Evolutionary conservation across 2,888 invertebrate genomes (phyloP).

Genomic region (Aspidiotus rigidus): DNA sequence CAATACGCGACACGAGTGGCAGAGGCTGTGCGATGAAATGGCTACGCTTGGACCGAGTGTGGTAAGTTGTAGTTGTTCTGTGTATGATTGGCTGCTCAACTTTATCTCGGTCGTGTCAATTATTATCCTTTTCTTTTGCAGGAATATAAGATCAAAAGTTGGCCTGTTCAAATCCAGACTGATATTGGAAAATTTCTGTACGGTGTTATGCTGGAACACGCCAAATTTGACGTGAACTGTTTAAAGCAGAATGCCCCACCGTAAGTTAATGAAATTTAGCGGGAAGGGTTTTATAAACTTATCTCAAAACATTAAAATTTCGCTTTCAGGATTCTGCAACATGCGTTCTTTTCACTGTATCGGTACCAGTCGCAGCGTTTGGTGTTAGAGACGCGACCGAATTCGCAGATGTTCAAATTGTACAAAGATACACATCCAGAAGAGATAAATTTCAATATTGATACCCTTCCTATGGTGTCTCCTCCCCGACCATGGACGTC

Average conservation of each 20-base stretch:
- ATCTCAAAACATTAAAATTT: slow-evolving; percentile 9
- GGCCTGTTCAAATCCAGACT: slow-evolving; percentile 56
- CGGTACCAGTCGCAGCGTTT: slow-evolving; percentile 44
- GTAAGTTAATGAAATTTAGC: slow-evolving; percentile 17
- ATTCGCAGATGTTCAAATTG: slow-evolving; percentile 62
- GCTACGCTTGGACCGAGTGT: slow-evolving; percentile 51
- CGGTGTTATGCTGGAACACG: slow-evolving; percentile 72
- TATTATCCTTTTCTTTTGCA: slow-evolving; percentile 38
- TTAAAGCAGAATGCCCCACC: slow-evolving; percentile 48
- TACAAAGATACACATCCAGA: slow-evolving; percentile 59
- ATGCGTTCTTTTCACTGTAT: slow-evolving; percentile 71
- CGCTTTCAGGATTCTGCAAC: slow-evolving; percentile 52
- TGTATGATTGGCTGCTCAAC: neutral
- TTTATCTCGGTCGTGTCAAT: too few species aligned
- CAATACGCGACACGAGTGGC: slow-evolving; percentile 66
- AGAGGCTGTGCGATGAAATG: slow-evolving; percentile 49
- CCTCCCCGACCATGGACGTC: slow-evolving; percentile 82
- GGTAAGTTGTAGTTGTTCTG: neutral
- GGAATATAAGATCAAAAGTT: slow-evolving; percentile 51
- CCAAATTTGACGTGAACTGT: slow-evolving; percentile 69
- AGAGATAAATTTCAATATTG: slow-evolving; percentile 61
- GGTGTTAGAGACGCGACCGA: slow-evolving; percentile 59
- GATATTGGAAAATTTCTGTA: slow-evolving; percentile 76
- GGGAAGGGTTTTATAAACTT: neutral
- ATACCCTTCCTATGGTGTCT: slow-evolving; percentile 63